Evolutionary conservation across 2,113 vertebrate species (phyloP), one percentile per base, ranked within the genome.

Genomic region (Cnemophilus loriae): DNA sequence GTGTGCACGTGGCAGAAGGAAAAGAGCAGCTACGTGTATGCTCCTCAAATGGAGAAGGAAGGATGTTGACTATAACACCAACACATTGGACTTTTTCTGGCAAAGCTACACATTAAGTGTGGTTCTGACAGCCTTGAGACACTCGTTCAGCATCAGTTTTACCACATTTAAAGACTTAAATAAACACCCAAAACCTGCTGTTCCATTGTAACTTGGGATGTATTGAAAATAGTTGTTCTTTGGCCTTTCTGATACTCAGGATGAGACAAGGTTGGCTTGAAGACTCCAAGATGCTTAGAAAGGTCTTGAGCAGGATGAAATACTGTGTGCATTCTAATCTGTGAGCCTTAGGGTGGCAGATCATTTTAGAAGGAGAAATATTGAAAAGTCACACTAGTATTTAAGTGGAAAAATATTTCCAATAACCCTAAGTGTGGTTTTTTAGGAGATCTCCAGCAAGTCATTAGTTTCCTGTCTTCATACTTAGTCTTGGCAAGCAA

Each of bases 381-480:
- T 6, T 89, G 77, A 77, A 55, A 95, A 89, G 39, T 39, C 55
- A 39, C 27, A 16, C 26, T 61, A 65, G 50, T 80, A 50, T 92
- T 92, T 53, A 50, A 16, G 9, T 47, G 16, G 33, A n/a, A 76
- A 76, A 79, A 22, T 75, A 73, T 49, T 89, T 95, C 59, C 32
- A 83, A 39, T 74, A 80, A 84, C 47, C 30, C 6, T 2, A 65
- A 80, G 14, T 44, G 17, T 71, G n/a, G 0, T 35, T 89, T 90
- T 57, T 39, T 26, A 41, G 49, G 49, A 73, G 33, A 42, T 78
- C 52, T 84, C 80, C 78, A 86, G 67, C 75, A 85, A 90, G 50
- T 35, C 53, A 61, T 96, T 97, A 89, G 78, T 61, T 94, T 93
- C 42, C 46, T 88, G 39, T 90, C 63, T 55, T 95, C 81, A 11